Base-by-base conservation (phyloP, 2,888 invertebrate species). In the Monoplex corrugatus region DNA sequence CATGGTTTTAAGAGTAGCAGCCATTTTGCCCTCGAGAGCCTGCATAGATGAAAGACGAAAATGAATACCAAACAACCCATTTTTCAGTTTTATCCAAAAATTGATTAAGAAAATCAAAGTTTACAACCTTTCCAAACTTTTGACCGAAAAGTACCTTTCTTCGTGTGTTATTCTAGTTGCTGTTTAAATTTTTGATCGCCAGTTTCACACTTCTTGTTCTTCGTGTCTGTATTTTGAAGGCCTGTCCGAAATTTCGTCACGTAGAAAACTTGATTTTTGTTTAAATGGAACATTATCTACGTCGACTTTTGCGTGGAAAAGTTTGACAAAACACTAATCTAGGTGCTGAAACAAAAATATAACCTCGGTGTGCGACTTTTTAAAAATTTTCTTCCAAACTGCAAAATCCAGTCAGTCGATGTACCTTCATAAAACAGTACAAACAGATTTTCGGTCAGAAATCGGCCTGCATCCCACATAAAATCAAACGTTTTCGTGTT, bases 1-100 rank as follows among this genome's bases (percentile, higher is more conserved):
- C 90, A 87, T 89, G 90, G 87, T 84, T 87, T 88, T 80, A 89
- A 89, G 87, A 75, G 75, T 44, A 92, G 92, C 92, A 91, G 92
- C 92, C 92, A 92, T 92, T 92, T 92, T 92, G 91, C 82, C 68
- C 83, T 72, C 68, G 16, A n/a, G 32, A 23, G 32, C 72, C 68
- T 44, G 78, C 78, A 87, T 50, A 43, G 88, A 19, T 82, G 35
- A 38, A 63, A 80, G 78, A 87, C 87, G 80, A 87, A 87, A 80
- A 80, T 87, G 50, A 28, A 50, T 45, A 38, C 82, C 1, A 80
- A 78, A 78, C 82, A 35, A 23, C 87, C n/a, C 13, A 2, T 57
- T 80, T 80, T 80, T 45, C 28, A 28, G 10, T 78, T 38, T 45
- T 75, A 35, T 28, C 44, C 23, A 23, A 10, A 44, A 87, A 45